Evolutionary conservation across 2,797 vertebrate species (phyloP), one percentile per base, ranked within the genome.

Genomic region (Pyrrhura leucotis): DNA sequence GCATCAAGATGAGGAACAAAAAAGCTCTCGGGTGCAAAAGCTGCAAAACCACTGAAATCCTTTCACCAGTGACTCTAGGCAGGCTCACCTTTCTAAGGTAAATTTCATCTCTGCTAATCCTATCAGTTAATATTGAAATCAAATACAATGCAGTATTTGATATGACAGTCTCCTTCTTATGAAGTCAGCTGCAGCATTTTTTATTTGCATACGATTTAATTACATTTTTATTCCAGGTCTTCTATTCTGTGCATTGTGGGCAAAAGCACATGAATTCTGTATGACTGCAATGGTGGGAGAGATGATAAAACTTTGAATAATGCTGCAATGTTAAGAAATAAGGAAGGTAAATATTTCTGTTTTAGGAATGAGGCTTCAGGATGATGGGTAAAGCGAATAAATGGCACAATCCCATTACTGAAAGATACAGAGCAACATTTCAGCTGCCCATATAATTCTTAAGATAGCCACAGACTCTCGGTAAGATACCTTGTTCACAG

Each of bases 61-160:
- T 88, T 91, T 87, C 71, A 90, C 81, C 33, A 73, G 65, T 82
- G 66, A 97, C 82, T 90, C 90, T 85, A 92, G 89, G 80, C 86
- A 95, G 50, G 79, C 82, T 97, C 95, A 92, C 79, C 95, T 95
- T 97, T 93, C 89, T 85, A 97, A 97, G 94, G 95, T 97, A 98
- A 97, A 97, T 97, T 97, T 96, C 96, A 98, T 96, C 95, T 95
- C 95, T 90, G 84, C 65, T 98, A 98, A 97, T 97, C 96, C 96
- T 95, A 96, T 85, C 94, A 26, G 91, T 96, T 97, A 97, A 98
- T 97, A 97, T 91, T 97, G 97, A 98, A 97, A 97, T 97, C 93
- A 97, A 97, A 97, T 95, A 97, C 54, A 96, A 92, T 93, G 82
- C 4, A 33, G 26, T 78, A 95, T 96, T 97, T 97, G 84, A 97